A percentile compares a stretch with the other conserved stretches of the same genome.
Evolutionary conservation across 2,888 invertebrate species (phyloP).

Genomic region (Eupithecia vulgata): DNA sequence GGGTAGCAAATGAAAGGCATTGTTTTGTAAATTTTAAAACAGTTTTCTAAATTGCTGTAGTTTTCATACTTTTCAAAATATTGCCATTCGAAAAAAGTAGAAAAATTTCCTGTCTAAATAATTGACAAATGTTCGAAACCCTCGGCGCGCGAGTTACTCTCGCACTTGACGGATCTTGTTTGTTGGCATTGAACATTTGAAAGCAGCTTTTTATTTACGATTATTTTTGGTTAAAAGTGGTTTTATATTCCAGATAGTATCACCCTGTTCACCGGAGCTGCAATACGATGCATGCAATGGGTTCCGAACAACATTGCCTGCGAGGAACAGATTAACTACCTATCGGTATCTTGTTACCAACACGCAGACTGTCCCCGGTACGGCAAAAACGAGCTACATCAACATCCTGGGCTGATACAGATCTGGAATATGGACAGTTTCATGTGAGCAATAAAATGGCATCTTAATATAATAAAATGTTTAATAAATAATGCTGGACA

Average conservation of each 20-base stretch:
- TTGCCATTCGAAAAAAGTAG: too few species aligned
- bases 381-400: conserved; percentile 60
- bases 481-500: too few species aligned
- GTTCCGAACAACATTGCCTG: conserved; percentile 56
- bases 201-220: too few species aligned
- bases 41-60: too few species aligned
- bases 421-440: conserved; percentile 86
- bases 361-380: conserved; percentile 79
- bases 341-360: conserved; percentile 84
- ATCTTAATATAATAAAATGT: background rate
- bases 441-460: conserved; percentile 54
- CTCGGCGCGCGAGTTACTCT: too few species aligned
- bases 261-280: conserved; percentile 81
- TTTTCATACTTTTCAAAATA: too few species aligned
- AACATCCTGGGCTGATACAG: conserved; percentile 85
- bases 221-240: background rate
- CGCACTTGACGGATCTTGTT: too few species aligned
- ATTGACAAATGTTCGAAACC: too few species aligned
- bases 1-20: too few species aligned
- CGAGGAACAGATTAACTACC: conserved; percentile 66
- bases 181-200: too few species aligned
- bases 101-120: too few species aligned
- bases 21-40: too few species aligned
- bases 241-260: conserved; percentile 40
- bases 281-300: conserved; percentile 84